Evolutionary conservation across 2,797 vertebrate genomes (phyloP), one percentile per base, ranked within the genome.

Genomic region (Eptatretus atami): DNA sequence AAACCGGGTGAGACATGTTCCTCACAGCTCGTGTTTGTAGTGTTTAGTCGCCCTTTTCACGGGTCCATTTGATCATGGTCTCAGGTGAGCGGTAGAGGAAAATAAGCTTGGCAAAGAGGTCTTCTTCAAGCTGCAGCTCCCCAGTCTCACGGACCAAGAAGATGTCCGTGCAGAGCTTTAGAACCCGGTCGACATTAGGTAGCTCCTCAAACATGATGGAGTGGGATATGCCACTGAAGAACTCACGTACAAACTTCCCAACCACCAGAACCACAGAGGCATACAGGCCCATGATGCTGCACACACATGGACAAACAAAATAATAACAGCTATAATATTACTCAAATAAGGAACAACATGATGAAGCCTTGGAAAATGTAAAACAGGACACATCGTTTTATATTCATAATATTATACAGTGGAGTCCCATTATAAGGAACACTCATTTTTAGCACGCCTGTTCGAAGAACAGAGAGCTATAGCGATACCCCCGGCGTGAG

Each of bases 171-270:
- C 78, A 78, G 31, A 81, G 76, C 69, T 79, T 77, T n/a, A 81
- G 72, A 65, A 80, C 75, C 1, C 73, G 69, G 69, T 78, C 80
- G 52, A 79, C 76, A 1, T 73, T 74, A 0, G 80, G 79, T 65
- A 81, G 71, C 66, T 82, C 77, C 66, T 82, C 78, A 1, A 78
- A 80, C 80, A 76, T 79, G 69, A 82, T 79, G 69, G 78, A 82
- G 54, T 73, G 71, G 1, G 78, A 79, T 65, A 79, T 79, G 63
- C 80, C 74, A 1, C 75, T 80, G 71, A 82, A 81, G 71, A 79
- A 79, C 67, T 82, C 78, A 24, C 75, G 70, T 67, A 79, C 79
- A 63, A 82, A 81, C 72, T 80, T 80, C 9, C 78, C 79, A 1
- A 78, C 72, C 65, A 78, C 80, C 66, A 76, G 69, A 64, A 78